phyloP scores from a whole-genome alignment of 2,797 vertebrate genomes.

The Fundulus diaphanus region DNA sequence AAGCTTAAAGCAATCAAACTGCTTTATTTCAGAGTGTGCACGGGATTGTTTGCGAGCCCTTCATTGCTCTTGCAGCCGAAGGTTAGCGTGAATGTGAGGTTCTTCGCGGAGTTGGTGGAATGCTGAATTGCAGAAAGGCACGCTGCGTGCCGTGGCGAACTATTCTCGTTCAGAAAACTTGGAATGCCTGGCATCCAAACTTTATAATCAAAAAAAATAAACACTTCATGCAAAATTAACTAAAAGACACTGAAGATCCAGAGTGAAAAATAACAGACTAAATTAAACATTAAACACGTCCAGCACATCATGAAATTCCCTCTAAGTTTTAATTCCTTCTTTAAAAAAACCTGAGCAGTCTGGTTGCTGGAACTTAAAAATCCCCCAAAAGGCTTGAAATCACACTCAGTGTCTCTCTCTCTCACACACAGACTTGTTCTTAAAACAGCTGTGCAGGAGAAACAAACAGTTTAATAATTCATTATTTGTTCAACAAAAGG shows the following conservation, averaged over 20 bases:
- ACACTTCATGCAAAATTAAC: slow-evolving; percentile 56
- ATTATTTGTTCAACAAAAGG: slow-evolving; percentile 64
- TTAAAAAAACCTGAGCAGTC: slow-evolving; percentile 85
- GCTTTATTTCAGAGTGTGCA: slow-evolving; percentile 28
- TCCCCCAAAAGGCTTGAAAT: slow-evolving; percentile 45
- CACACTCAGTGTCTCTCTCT: slow-evolving; percentile 31
- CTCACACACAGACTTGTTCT: slow-evolving; percentile 46
- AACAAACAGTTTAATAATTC: slow-evolving; percentile 70
- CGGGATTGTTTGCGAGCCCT: slow-evolving; percentile 15
- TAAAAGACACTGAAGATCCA: slow-evolving; percentile 22
- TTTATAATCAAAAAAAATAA: slow-evolving; percentile 9
- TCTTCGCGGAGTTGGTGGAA: slow-evolving; percentile 30
- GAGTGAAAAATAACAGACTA: slow-evolving; percentile 53
- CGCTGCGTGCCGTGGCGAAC: background rate
- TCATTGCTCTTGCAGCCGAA: slow-evolving; percentile 49
- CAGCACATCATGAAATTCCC: slow-evolving; percentile 82
- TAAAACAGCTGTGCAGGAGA: slow-evolving; percentile 57
- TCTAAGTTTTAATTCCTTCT: slow-evolving; percentile 80
- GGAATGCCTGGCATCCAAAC: slow-evolving; percentile 31
- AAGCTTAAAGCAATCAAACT: slow-evolving; percentile 42
- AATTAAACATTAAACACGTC: slow-evolving; percentile 80
- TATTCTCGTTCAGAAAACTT: slow-evolving; percentile 37
- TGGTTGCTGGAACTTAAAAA: slow-evolving; percentile 38
- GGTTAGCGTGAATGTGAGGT: slow-evolving; percentile 65
- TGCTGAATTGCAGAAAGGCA: slow-evolving; percentile 23